These are phyloP conservation scores for Agrilus mali DNA, from an alignment of 2,888 invertebrate species.

Conservation along the genomic window DNA sequence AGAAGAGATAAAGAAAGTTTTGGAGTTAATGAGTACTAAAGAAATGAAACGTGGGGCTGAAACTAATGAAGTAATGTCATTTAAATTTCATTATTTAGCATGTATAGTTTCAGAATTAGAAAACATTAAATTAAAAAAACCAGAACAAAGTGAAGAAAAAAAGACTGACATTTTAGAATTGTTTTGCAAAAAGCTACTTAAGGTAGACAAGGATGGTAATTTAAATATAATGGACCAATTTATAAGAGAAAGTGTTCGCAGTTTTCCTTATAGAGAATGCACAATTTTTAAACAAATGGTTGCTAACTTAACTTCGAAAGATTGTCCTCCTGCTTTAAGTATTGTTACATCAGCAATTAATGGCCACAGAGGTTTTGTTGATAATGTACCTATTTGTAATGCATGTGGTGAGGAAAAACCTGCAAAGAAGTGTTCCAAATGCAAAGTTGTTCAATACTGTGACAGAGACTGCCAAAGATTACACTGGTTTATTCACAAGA, in stretches of 20 bases:
- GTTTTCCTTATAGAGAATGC: constrained; percentile 84
- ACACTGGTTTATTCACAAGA: constrained; percentile 87
- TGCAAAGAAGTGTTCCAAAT: constrained; percentile 87
- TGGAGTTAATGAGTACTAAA: constrained; percentile 72
- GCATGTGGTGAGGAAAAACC: constrained; percentile 85
- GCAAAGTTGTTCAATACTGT: constrained; percentile 89
- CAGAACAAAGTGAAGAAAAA: constrained; percentile 36
- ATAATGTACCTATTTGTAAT: constrained; percentile 56
- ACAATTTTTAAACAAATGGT: constrained; percentile 80
- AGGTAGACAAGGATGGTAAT: constrained; percentile 56
- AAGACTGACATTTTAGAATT: constrained; percentile 59
- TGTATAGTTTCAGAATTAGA: constrained; percentile 61
- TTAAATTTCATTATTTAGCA: constrained; percentile 76
- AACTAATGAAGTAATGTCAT: constrained; percentile 80
- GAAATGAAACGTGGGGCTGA: constrained; percentile 76
- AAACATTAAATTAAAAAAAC: constrained; percentile 41
- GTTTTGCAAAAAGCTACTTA: constrained; percentile 62
- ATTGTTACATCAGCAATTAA: constrained; percentile 74
- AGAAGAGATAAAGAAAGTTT: constrained; percentile 59
- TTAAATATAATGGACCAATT: constrained; percentile 56
- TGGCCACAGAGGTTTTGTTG: constrained; percentile 72
- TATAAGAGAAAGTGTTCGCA: constrained; percentile 73
- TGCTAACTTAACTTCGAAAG: constrained; percentile 60
- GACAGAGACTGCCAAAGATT: constrained; percentile 87
- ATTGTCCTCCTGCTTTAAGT: constrained; percentile 55